Evolutionary conservation across 2,113 vertebrate genomes (phyloP).

Genomic region (Crotophaga sulcirostris): DNA sequence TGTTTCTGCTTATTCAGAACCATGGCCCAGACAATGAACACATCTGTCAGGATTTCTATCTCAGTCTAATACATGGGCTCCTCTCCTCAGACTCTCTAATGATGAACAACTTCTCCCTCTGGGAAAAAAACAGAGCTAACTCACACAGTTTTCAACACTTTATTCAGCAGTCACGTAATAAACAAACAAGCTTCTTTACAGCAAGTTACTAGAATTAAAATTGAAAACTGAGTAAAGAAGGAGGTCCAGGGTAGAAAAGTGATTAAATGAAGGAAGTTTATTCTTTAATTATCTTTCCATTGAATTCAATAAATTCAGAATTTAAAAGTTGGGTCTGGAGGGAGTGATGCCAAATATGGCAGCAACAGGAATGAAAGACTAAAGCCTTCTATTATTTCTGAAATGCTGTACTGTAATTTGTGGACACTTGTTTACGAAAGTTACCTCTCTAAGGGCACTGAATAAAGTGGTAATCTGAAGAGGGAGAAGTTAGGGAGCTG

Average conservation of each 20-base stretch:
- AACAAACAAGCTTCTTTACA: neutral
- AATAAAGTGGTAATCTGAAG: conserved; percentile 70
- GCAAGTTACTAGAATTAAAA: conserved; percentile 10
- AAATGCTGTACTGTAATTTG: neutral
- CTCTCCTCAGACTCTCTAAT: conserved; percentile 74
- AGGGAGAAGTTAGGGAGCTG: conserved; percentile 64
- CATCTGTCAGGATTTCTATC: neutral
- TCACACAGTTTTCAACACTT: conserved; percentile 14
- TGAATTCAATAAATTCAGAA: neutral
- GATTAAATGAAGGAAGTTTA: conserved; percentile 17
- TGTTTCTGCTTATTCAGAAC: conserved; percentile 76
- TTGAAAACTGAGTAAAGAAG: conserved; percentile 56
- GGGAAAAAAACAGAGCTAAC: neutral
- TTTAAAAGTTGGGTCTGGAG: neutral
- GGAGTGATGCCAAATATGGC: neutral
- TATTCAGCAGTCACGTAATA: neutral
- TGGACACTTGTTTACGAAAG: neutral
- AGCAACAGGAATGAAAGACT: neutral
- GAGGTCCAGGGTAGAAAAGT: conserved; percentile 1
- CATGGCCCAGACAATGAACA: conserved; percentile 61
- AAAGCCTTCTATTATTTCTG: conserved; percentile 30
- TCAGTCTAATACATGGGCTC: conserved; percentile 47
- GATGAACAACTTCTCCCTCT: neutral
- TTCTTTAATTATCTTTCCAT: conserved; percentile 13
- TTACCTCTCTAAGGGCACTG: conserved; percentile 14